Percentiles rank a stretch among this genome's conserved stretches.
Conservation (phyloP, 1,140 invertebrate species). For the Sinella curviseta region DNA sequence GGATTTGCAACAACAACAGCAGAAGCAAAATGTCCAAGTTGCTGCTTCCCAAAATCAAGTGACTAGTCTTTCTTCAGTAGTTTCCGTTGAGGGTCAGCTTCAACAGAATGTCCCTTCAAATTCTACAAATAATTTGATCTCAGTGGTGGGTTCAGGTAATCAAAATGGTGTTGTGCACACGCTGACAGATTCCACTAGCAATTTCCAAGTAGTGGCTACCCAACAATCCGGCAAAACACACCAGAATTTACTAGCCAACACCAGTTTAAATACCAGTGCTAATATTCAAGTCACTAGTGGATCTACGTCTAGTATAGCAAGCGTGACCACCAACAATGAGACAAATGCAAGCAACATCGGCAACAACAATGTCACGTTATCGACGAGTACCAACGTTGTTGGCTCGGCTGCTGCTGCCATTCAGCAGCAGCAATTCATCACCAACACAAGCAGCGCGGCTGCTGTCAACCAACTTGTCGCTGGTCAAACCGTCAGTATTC, state of each 20-base stretch:
- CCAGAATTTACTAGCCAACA: conserved; percentile 10
- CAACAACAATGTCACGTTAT: not conserved
- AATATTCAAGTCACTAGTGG: conserved; percentile 27
- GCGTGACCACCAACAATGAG: conserved; percentile 1
- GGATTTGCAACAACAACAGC: conserved; percentile 24
- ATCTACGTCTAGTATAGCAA: conserved; percentile 31
- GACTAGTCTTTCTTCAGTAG: conserved; percentile 42
- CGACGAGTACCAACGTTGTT: not conserved
- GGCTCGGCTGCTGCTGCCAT: not conserved
- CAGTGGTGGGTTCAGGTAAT: conserved; percentile 31
- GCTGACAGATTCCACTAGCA: not conserved
- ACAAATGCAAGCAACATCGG: conserved; percentile 22
- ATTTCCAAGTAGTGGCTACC: conserved; percentile 23
- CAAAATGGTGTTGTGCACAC: conserved; percentile 16
- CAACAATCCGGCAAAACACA: conserved; percentile 14
- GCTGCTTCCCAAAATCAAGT: conserved; percentile 33
- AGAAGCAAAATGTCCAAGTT: conserved; percentile 15
- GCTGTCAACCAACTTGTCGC: conserved; percentile 7
- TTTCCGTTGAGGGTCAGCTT: conserved; percentile 26
- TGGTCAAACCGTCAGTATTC: conserved; percentile 41
- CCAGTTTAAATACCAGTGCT: conserved; percentile 19
- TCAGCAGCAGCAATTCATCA: conserved; percentile 25
- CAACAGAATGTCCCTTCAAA: conserved; percentile 23
- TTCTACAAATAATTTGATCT: conserved; percentile 43
- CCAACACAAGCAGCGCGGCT: conserved; percentile 18